These are phyloP conservation scores for Delphinapterus leucas DNA, from an alignment of 2,113 vertebrate species.

Conservation along the genomic window DNA sequence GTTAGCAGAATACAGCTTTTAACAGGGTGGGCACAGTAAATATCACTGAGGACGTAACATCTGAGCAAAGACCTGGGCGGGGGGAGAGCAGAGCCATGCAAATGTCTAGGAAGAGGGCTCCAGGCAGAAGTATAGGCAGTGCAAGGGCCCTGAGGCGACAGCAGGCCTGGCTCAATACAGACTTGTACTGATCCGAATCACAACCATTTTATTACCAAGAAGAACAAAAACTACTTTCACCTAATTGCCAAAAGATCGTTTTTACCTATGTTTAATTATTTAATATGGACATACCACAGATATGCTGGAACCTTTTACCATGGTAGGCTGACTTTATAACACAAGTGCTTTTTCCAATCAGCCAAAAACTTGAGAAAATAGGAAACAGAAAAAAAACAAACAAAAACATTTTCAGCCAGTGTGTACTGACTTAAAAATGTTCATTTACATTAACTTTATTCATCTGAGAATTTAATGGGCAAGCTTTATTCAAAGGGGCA, in stretches of 20 bases:
- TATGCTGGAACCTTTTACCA: neutral
- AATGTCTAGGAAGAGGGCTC: neutral
- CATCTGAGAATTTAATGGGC: neutral
- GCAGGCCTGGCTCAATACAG: no score
- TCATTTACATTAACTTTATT: neutral
- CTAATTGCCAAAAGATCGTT: neutral
- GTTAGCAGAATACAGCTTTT: neutral
- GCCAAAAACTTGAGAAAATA: neutral
- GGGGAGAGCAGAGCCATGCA: neutral
- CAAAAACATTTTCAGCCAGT: conserved; percentile 40
- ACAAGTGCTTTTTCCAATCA: rapidly evolving
- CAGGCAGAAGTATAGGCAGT: neutral
- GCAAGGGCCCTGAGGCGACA: no score
- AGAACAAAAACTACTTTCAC: neutral
- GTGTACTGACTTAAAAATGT: conserved; percentile 35
- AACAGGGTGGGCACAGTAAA: neutral
- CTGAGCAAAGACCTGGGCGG: neutral
- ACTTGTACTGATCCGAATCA: neutral
- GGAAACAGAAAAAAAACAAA: neutral
- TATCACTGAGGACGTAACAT: neutral
- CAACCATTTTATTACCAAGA: neutral
- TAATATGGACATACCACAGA: neutral
- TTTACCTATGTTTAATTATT: conserved; percentile 13
- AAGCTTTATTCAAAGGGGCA: neutral
- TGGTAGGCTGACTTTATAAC: neutral